Percentiles rank a stretch among this genome's conserved stretches.
Conservation (phyloP, 2,888 invertebrate genomes). For the Antitype chi region DNA sequence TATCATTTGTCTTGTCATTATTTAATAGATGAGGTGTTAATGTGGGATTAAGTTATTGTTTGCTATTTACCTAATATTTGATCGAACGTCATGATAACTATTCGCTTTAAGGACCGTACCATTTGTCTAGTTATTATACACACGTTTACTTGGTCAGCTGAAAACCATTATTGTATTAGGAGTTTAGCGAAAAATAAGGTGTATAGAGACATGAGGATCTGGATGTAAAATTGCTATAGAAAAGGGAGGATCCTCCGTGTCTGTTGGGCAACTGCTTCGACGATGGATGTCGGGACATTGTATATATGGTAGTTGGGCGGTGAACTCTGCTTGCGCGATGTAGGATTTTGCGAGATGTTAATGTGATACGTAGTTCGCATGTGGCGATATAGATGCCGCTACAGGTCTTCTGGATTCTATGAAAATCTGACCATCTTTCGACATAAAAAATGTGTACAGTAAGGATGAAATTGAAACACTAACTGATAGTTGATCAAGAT, state of each 20-base stretch:
- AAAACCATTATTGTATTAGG: not conserved
- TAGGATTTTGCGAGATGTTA: too few relatives aligned
- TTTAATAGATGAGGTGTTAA: not conserved
- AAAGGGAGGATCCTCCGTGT: too few relatives aligned
- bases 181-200: not conserved
- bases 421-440: not conserved
- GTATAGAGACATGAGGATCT: too few relatives aligned
- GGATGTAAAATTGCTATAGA: too few relatives aligned
- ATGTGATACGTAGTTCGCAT: too few relatives aligned
- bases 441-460: not conserved
- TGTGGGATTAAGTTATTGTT: not conserved
- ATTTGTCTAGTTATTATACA: constrained; percentile 11
- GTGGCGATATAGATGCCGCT: too few relatives aligned
- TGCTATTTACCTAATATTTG: not conserved
- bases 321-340: too few relatives aligned
- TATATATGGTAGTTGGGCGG: too few relatives aligned
- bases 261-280: too few relatives aligned
- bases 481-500: not conserved
- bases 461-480: not conserved
- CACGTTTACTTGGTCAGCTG: not conserved
- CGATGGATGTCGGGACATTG: too few relatives aligned
- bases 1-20: not conserved
- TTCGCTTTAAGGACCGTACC: constrained; percentile 29
- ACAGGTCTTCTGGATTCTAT: not conserved
- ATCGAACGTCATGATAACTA: not conserved